Percentiles rank a stretch among this genome's conserved stretches.
Evolutionary conservation across 2,113 vertebrate genomes (phyloP).

Genomic region (Takifugu bimaculatus): DNA sequence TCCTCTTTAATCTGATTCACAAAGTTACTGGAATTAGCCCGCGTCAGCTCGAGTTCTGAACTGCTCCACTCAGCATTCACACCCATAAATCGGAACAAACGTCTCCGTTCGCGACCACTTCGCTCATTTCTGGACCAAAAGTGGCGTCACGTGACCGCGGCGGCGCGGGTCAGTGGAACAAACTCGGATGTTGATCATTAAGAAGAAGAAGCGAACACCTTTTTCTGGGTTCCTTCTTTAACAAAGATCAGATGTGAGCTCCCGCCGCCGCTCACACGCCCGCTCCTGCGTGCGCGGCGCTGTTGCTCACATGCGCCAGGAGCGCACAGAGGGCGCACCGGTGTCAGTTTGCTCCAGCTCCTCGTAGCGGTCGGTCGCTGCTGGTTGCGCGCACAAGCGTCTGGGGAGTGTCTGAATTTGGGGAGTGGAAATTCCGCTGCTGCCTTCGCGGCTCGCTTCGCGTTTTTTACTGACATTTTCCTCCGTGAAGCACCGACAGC

Average conservation of each 20-base stretch:
- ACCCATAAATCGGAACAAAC: too few species aligned
- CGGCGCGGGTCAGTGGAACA: not conserved
- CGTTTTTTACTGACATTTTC: constrained; percentile 32
- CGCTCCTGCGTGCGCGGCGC: constrained; percentile 30
- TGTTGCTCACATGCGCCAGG: constrained; percentile 21
- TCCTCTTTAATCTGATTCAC: too few species aligned
- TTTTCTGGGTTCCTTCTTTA: not conserved
- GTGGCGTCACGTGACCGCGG: not conserved
- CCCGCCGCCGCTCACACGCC: constrained; percentile 6
- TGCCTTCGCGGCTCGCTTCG: constrained; percentile 29
- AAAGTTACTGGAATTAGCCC: too few species aligned
- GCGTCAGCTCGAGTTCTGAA: too few species aligned
- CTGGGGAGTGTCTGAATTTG: constrained; percentile 25
- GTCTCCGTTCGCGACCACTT: not conserved
- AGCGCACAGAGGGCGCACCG: constrained; percentile 53
- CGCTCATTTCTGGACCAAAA: not conserved
- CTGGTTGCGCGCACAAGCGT: constrained; percentile 22
- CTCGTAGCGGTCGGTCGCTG: constrained; percentile 28
- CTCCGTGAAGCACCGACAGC: constrained; percentile 5
- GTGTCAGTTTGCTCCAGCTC: constrained; percentile 51
- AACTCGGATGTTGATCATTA: constrained; percentile 2
- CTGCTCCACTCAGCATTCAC: too few species aligned
- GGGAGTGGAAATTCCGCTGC: constrained; percentile 58
- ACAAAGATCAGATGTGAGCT: constrained; percentile 7
- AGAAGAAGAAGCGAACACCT: not conserved